Conservation (phyloP, 1,140 invertebrate genomes). For the Araneus ventricosus region DNA sequence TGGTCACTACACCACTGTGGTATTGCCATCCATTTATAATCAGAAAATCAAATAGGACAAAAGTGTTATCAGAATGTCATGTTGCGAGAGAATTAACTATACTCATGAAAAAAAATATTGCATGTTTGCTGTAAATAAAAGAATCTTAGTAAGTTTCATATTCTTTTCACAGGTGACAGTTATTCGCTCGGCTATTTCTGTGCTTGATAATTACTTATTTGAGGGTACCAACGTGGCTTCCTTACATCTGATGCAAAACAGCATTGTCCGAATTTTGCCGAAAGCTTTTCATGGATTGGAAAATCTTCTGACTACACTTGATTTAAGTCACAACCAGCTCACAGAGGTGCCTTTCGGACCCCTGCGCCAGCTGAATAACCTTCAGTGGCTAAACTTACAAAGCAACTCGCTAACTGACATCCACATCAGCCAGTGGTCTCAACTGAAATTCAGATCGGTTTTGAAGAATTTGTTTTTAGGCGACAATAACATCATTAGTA, state of each 20-base stretch:
- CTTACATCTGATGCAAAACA: constrained; percentile 82
- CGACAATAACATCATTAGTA: constrained; percentile 71
- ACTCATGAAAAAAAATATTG: too few species aligned
- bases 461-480: constrained; percentile 75
- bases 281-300: constrained; percentile 83
- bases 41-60: too few species aligned
- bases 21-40: too few species aligned
- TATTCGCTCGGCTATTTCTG: constrained; percentile 81
- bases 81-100: too few species aligned
- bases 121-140: too few species aligned
- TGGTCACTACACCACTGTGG: too few species aligned
- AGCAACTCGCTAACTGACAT: constrained; percentile 87
- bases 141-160: background rate
- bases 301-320: constrained; percentile 88
- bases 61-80: too few species aligned
- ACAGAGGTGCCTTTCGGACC: constrained; percentile 84
- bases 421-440: background rate
- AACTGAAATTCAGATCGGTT: background rate
- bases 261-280: constrained; percentile 81
- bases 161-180: constrained; percentile 81
- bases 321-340: constrained; percentile 90
- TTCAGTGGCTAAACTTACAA: constrained; percentile 88
- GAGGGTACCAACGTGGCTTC: constrained; percentile 81
- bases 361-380: constrained; percentile 85
- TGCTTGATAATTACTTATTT: constrained; percentile 82